Evolutionary conservation across 92 coral and sea anemone species (phyloP).

Genomic region (Epizoanthus illoricatus): DNA sequence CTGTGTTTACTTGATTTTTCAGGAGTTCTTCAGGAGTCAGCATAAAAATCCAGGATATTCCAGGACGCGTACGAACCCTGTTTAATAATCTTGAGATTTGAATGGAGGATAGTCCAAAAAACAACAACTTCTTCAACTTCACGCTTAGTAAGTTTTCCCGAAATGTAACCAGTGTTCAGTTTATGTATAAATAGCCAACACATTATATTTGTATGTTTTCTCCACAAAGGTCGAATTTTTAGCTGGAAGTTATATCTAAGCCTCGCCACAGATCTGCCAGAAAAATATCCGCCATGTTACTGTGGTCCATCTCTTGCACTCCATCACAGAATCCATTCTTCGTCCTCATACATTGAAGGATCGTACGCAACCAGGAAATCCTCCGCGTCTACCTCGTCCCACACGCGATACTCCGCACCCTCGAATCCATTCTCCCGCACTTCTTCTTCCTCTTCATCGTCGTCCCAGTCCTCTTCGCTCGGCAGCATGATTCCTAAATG

Average conservation of each 20-base stretch:
- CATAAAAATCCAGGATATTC: no score
- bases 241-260: not conserved
- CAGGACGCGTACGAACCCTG: no score
- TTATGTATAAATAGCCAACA: not conserved
- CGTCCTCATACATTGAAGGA: slow-evolving; percentile 64
- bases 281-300: not conserved
- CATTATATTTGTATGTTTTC: not conserved
- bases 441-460: slow-evolving; percentile 31
- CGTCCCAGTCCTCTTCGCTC: slow-evolving; percentile 29
- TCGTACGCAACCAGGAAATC: slow-evolving; percentile 81
- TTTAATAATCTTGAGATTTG: no score
- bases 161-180: no score
- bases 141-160: no score
- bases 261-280: not conserved
- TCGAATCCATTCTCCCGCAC: slow-evolving; percentile 9
- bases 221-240: not conserved
- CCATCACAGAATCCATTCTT: slow-evolving; percentile 31
- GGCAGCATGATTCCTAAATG: slow-evolving; percentile 39
- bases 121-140: no score
- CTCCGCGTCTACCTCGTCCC: slow-evolving; percentile 38
- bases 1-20: no score
- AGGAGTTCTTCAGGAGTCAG: no score
- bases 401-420: not conserved
- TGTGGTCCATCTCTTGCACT: not conserved
- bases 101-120: no score